phyloP scores from a whole-genome alignment of 2,888 invertebrate genomes.

The Bombylius major region DNA sequence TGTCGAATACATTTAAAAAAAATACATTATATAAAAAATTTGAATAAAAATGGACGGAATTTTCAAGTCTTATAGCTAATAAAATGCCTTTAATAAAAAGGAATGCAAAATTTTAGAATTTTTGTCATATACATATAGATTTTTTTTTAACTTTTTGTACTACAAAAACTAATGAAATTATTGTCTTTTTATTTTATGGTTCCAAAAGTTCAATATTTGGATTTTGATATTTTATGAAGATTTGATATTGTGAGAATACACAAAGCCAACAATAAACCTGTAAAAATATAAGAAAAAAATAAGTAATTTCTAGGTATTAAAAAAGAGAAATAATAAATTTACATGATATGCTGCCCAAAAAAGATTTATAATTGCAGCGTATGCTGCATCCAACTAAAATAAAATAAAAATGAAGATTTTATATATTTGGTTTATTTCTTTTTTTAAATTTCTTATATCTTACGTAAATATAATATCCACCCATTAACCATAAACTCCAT shows the following conservation, averaged over 20 bases:
- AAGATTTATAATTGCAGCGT: constrained; percentile 63
- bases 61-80: no score
- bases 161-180: no score
- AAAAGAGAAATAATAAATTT: constrained; percentile 35
- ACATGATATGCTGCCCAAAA: constrained; percentile 80
- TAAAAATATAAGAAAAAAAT: constrained; percentile 28
- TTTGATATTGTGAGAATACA: constrained; percentile 72
- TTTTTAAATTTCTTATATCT: constrained; percentile 28
- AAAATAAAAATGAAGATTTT: constrained; percentile 4
- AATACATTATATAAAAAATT: no score
- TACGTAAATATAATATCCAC: constrained; percentile 85
- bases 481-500: constrained; percentile 75
- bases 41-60: no score
- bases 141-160: no score
- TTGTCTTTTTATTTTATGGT: not conserved
- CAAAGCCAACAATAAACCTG: constrained; percentile 80
- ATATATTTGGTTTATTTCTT: not conserved
- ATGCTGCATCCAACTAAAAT: constrained; percentile 63
- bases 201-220: constrained; percentile 70
- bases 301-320: not conserved
- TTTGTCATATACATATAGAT: no score
- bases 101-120: no score
- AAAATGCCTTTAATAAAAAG: no score
- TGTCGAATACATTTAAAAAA: no score
- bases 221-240: constrained; percentile 67